These are phyloP conservation scores for Prunella fulvescens DNA, from an alignment of 2,113 vertebrate genomes.

Conservation along the genomic window DNA sequence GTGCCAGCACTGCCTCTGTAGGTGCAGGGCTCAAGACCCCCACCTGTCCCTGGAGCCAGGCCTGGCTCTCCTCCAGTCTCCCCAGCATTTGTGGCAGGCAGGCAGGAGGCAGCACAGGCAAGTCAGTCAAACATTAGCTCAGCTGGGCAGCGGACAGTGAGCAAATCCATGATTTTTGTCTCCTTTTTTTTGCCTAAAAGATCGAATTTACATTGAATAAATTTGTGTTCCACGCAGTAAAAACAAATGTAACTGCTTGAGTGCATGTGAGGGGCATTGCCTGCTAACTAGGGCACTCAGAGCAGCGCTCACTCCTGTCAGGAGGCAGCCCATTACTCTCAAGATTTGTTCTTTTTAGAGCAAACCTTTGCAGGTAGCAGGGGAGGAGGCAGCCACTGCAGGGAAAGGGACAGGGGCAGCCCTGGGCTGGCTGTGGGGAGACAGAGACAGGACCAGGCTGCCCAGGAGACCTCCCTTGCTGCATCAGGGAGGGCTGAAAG, in stretches of 20 bases:
- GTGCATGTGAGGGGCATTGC: background rate
- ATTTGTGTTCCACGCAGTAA: background rate
- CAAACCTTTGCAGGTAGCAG: background rate
- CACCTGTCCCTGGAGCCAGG: too few relatives aligned
- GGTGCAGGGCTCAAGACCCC: background rate
- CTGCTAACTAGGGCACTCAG: background rate
- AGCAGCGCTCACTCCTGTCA: background rate
- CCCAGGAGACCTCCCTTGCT: background rate
- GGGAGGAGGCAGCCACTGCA: background rate
- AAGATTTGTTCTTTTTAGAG: background rate
- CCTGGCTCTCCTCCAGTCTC: background rate
- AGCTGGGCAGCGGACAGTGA: background rate
- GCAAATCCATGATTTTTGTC: background rate
- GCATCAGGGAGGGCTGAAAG: background rate
- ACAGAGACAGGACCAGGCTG: fast-evolving
- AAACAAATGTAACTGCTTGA: background rate
- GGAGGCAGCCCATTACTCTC: background rate
- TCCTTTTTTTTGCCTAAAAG: background rate
- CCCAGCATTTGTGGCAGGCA: background rate
- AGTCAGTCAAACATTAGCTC: background rate
- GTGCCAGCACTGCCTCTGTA: background rate
- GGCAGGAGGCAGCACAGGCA: background rate
- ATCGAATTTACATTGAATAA: conserved; percentile 34
- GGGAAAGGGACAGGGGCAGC: background rate
- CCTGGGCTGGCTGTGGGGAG: background rate